Percentiles rank a stretch among this genome's conserved stretches.
These are phyloP conservation scores for Natator depressus DNA, from an alignment of 2,113 vertebrate genomes.

Conservation along the genomic window DNA sequence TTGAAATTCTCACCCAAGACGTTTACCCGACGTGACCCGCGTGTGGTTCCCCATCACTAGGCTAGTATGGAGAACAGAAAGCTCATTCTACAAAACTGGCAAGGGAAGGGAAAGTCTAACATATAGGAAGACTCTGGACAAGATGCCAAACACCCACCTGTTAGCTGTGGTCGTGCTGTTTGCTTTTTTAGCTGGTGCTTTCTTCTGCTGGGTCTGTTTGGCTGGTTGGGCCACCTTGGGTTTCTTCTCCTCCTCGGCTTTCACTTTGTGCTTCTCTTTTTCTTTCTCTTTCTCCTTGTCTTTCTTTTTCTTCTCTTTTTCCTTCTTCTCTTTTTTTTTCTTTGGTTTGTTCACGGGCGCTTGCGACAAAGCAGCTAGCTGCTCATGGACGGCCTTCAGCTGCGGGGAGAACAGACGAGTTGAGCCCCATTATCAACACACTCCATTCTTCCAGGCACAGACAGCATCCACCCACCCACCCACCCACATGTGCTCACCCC, in stretches of 20 bases:
- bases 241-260: conserved; percentile 91
- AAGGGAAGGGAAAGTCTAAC: neutral
- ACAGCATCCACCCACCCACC: neutral
- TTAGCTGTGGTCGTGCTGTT: conserved; percentile 83
- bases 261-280: conserved; percentile 83
- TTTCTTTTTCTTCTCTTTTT: conserved; percentile 85
- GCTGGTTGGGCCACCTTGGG: conserved; percentile 83
- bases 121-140: neutral
- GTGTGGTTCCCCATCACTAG: neutral
- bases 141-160: conserved; percentile 67
- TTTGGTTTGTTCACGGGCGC: conserved; percentile 90
- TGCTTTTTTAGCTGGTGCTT: conserved; percentile 89
- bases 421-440: neutral
- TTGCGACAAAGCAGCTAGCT: conserved; percentile 90
- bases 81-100: neutral
- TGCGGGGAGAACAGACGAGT: conserved; percentile 43
- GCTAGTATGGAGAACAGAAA: neutral
- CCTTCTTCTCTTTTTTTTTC: conserved; percentile 93
- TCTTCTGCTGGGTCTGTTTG: conserved; percentile 88
- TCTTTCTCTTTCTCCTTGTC: conserved; percentile 85
- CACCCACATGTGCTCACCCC: neutral
- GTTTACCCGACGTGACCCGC: neutral
- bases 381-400: conserved; percentile 91
- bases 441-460: too few species aligned
- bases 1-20: neutral